Evolutionary conservation across 2,113 vertebrate species (phyloP), one percentile per base, ranked within the genome.

Genomic region (Cardinalis cardinalis): DNA sequence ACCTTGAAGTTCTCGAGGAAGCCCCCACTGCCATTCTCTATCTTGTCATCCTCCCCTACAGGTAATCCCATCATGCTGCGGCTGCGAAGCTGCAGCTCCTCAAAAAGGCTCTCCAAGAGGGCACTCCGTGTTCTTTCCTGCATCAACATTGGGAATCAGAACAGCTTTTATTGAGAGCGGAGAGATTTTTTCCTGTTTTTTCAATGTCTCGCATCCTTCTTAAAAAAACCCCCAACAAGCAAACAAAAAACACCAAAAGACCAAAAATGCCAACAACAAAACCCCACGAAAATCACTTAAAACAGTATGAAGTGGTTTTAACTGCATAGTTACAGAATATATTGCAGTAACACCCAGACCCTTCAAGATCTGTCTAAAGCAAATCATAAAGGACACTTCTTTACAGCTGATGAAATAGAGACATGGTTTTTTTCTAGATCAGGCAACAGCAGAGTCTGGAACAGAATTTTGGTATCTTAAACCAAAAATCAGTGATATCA

Each of bases 1-100:
- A 99, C 99, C 98, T 99, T 99, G 94, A 99, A 99, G 87, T 99
- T 99, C 92, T 99, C 99, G 23, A 99, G 98, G 93, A 99, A 99
- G 19, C 99, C 98, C 29, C 98, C 98, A 5, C 98, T 98, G 29
- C 96, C 90, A 0, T 96, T 97, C 66, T 98, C 98, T 77, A 98
- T 98, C 79, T 98, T 96, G 41, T 94, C 94, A 76, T 97, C 75
- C 83, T 97, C 59, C 38, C 94, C 61, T 9, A 75, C 10, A 83
- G 96, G 92, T 84, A 98, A 96, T 56, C 98, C 98, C 97, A 98
- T 96, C 98, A 99, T 99, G 92, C 95, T 98, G 84, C 98, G 97
- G 82, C 98, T 99, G 58, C 97, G 98, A 13, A 97, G 97, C 61
- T 97, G 96, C 63, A 99, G 96, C 93, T 99, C 98, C 46, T 98